These are phyloP conservation scores for Drosophila birchii DNA, from an alignment of 2,888 invertebrate species.

Conservation along the genomic window DNA sequence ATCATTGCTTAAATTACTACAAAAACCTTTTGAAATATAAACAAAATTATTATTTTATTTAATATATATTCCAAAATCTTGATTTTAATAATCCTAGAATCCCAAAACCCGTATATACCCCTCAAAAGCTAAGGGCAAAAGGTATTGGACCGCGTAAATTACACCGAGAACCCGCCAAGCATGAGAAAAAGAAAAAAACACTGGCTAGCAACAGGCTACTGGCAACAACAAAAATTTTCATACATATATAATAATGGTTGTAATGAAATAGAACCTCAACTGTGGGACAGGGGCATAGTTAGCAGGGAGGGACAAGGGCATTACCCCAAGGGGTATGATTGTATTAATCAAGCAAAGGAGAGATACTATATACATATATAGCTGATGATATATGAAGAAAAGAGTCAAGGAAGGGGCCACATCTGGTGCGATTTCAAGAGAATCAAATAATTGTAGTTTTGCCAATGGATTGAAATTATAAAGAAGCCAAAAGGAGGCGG, in stretches of 20 bases:
- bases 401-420: neutral
- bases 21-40: too few species aligned
- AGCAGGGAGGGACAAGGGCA: conserved; percentile 15
- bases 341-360: conserved; percentile 55
- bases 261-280: conserved; percentile 56
- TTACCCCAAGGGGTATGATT: conserved; percentile 53
- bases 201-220: conserved; percentile 61
- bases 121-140: conserved; percentile 6
- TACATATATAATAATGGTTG: conserved; percentile 56
- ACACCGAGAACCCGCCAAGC: conserved; percentile 19
- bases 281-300: conserved; percentile 2
- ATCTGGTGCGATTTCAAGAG: conserved; percentile 45
- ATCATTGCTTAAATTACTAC: neutral
- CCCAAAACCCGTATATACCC: neutral
- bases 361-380: neutral
- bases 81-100: neutral
- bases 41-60: neutral
- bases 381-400: conserved; percentile 3
- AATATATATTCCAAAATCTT: neutral
- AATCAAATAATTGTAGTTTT: conserved; percentile 46
- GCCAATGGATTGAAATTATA: conserved; percentile 46
- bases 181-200: conserved; percentile 1
- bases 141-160: conserved; percentile 57
- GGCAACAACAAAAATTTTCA: conserved; percentile 54
- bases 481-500: conserved; percentile 28